These are phyloP conservation scores for Nasonia longicornis DNA, from an alignment of 1,140 invertebrate genomes.

Conservation along the genomic window DNA sequence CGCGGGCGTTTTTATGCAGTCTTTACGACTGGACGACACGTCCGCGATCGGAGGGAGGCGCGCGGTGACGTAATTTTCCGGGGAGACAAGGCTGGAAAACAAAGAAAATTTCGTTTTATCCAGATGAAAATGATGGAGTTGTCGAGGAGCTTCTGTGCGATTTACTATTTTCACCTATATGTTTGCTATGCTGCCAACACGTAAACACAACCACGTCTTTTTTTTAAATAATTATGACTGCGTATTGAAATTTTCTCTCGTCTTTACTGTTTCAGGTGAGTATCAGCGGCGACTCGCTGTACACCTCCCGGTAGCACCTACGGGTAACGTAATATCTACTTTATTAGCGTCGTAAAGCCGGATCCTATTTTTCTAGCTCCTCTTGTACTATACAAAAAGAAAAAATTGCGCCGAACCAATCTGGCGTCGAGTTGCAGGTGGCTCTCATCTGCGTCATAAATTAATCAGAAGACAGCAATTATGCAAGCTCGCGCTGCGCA, in stretches of 20 bases:
- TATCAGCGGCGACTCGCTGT: not conserved
- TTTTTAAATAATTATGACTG: constrained; percentile 6
- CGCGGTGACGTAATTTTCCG: not conserved
- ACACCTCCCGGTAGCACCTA: not conserved
- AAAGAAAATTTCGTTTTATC: constrained; percentile 1
- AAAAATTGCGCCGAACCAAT: not conserved
- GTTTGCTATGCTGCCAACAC: too few relatives aligned
- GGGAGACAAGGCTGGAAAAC: constrained; percentile 5
- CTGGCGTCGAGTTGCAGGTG: not conserved
- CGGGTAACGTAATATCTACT: not conserved
- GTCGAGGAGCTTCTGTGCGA: not conserved
- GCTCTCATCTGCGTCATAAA: not conserved
- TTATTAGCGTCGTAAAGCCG: not conserved
- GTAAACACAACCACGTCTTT: too few relatives aligned
- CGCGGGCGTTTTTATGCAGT: constrained; percentile 10
- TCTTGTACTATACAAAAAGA: not conserved
- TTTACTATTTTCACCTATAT: too few relatives aligned
- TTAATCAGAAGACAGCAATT: constrained; percentile 1
- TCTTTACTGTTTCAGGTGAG: constrained; percentile 35
- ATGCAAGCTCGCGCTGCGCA: constrained; percentile 1
- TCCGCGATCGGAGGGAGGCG: constrained; percentile 21
- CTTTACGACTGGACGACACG: constrained; percentile 20
- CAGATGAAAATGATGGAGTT: not conserved
- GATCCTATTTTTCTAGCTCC: not conserved
- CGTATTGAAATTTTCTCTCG: constrained; percentile 25